These are phyloP conservation scores for Seriola dumerili DNA, from an alignment of 2,113 vertebrate species.

Conservation along the genomic window DNA sequence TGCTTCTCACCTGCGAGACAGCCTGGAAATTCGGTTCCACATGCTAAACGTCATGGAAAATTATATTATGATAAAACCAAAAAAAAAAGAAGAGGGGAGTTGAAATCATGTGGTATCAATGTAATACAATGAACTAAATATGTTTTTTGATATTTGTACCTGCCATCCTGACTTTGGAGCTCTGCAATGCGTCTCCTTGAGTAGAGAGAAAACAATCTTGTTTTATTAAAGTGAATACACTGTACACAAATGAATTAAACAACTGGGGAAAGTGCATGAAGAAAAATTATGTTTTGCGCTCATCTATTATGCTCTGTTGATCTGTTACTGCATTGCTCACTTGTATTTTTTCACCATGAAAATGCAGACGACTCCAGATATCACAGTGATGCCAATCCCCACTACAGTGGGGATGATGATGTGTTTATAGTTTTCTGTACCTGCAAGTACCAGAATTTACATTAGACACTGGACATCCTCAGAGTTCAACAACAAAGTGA, in stretches of 20 bases:
- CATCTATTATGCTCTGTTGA: neutral
- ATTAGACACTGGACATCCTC: no score
- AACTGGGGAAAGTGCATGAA: neutral
- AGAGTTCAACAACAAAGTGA: neutral
- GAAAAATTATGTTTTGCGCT: neutral
- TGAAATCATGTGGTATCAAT: neutral
- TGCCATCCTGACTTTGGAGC: constrained; percentile 67
- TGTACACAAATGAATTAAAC: neutral
- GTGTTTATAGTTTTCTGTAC: constrained; percentile 57
- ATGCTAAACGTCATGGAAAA: constrained; percentile 58
- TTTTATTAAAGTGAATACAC: neutral
- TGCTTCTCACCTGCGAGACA: constrained; percentile 74
- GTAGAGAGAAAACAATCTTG: neutral
- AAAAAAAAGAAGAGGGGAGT: neutral
- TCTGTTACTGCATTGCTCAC: constrained; percentile 54
- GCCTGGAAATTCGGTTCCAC: constrained; percentile 75
- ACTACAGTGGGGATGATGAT: constrained; percentile 74
- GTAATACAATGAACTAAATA: neutral
- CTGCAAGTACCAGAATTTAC: constrained; percentile 39
- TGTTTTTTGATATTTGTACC: constrained; percentile 47
- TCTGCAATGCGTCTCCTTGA: constrained; percentile 71
- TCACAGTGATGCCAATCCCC: constrained; percentile 30
- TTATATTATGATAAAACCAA: neutral
- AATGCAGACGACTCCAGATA: constrained; percentile 70
- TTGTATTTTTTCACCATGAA: constrained; percentile 78